phyloP scores from a whole-genome alignment of 2,113 vertebrate species.

The Tychaedon coryphoeus region DNA sequence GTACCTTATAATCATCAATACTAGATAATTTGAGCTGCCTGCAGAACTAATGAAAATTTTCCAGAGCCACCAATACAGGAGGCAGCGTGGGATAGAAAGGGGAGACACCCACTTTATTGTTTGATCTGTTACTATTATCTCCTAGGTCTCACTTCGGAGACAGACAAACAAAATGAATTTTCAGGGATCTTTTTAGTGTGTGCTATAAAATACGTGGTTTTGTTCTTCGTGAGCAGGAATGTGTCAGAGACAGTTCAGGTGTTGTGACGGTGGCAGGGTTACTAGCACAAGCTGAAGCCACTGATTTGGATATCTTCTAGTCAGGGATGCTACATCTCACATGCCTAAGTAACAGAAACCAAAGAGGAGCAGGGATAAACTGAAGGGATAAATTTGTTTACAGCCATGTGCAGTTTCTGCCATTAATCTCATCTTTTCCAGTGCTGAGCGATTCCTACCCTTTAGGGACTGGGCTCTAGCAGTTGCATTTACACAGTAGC shows the following conservation, averaged over 20 bases:
- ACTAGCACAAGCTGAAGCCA: neutral
- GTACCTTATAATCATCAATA: neutral
- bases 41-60: neutral
- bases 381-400: conserved; percentile 18
- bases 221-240: neutral
- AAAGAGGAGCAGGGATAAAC: neutral
- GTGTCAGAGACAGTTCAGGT: neutral
- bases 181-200: neutral
- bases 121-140: neutral
- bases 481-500: neutral
- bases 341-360: neutral
- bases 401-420: neutral
- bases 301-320: neutral
- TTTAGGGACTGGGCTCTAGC: neutral
- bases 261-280: neutral
- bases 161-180: neutral
- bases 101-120: neutral
- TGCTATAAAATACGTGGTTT: neutral
- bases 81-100: neutral
- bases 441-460: neutral
- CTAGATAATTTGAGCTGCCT: neutral
- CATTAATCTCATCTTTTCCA: neutral
- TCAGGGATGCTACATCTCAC: neutral
- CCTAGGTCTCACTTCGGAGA: neutral
- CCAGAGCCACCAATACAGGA: neutral